Conservation (phyloP, 1,140 invertebrate species). For the Neodiprion fabricii region DNA sequence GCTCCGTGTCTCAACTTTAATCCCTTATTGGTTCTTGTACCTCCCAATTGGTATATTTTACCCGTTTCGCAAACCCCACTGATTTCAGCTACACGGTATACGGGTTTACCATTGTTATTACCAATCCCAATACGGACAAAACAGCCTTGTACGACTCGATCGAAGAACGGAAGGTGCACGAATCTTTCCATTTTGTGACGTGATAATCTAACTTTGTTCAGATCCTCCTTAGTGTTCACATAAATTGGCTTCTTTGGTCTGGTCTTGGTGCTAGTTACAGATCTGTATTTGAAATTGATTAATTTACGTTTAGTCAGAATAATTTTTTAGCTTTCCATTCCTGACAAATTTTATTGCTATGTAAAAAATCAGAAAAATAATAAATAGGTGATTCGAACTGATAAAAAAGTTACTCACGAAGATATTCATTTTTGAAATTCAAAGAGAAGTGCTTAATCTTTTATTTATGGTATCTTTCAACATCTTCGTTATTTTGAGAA, state of each 20-base stretch:
- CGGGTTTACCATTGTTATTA: conserved; percentile 84
- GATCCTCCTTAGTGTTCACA: conserved; percentile 79
- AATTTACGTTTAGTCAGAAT: too few relatives aligned
- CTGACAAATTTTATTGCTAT: not conserved
- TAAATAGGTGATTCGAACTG: conserved; percentile 1
- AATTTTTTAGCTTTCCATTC: too few relatives aligned
- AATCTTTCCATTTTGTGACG: conserved; percentile 93
- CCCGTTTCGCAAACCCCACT: conserved; percentile 94
- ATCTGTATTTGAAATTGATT: conserved; percentile 39
- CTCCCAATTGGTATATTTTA: conserved; percentile 92
- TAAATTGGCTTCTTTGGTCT: conserved; percentile 67
- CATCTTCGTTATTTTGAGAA: too few relatives aligned
- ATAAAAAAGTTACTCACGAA: conserved; percentile 20
- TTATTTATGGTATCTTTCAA: too few relatives aligned
- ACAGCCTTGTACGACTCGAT: conserved; percentile 86
- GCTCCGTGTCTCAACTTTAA: conserved; percentile 80
- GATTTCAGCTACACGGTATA: conserved; percentile 95
- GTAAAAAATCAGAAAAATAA: conserved; percentile 31
- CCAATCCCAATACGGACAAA: conserved; percentile 98
- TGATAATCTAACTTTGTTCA: conserved; percentile 88
- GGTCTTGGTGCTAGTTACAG: conserved; percentile 54
- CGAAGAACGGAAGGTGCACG: conserved; percentile 96
- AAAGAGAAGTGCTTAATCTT: too few relatives aligned
- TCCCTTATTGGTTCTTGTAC: conserved; percentile 92
- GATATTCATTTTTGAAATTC: too few relatives aligned